phyloP scores from a whole-genome alignment of 2,113 vertebrate species.

The Nycticebus coucang region DNA sequence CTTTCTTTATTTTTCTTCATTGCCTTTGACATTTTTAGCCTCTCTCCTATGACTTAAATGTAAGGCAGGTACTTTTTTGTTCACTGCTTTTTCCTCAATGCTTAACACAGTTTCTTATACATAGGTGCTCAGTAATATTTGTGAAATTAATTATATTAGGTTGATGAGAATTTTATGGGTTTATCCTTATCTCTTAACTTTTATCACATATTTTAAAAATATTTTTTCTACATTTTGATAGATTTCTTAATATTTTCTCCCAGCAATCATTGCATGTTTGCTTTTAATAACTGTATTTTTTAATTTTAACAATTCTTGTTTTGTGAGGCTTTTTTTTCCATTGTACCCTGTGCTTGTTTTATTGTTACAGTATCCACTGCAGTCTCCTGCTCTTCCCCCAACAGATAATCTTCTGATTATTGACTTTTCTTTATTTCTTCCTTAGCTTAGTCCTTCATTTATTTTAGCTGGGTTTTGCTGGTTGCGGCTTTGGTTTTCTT shows the following conservation, averaged over 20 bases:
- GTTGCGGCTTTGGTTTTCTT: not conserved
- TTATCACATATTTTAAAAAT: not conserved
- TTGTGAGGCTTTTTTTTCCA: not conserved
- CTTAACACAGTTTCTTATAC: constrained; percentile 6
- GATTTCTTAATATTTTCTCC: not conserved
- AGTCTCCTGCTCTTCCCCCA: not conserved
- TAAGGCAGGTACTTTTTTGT: not conserved
- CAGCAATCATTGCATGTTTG: not conserved
- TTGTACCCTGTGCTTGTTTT: not conserved
- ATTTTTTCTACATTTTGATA: not conserved
- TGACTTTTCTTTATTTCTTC: constrained; percentile 1
- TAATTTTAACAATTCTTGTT: not conserved
- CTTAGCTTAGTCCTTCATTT: not conserved
- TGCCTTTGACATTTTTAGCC: not conserved
- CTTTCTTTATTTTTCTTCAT: not conserved
- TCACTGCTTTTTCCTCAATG: not conserved
- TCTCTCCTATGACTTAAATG: not conserved
- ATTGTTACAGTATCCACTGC: not conserved
- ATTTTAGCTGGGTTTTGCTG: not conserved
- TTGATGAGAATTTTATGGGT: not conserved
- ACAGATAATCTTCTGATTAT: not conserved
- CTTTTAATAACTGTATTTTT: not conserved
- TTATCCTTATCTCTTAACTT: not conserved
- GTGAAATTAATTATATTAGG: not conserved
- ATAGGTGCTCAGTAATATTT: not conserved